Conservation (phyloP, 2,113 vertebrate genomes). For the Scomber japonicus region DNA sequence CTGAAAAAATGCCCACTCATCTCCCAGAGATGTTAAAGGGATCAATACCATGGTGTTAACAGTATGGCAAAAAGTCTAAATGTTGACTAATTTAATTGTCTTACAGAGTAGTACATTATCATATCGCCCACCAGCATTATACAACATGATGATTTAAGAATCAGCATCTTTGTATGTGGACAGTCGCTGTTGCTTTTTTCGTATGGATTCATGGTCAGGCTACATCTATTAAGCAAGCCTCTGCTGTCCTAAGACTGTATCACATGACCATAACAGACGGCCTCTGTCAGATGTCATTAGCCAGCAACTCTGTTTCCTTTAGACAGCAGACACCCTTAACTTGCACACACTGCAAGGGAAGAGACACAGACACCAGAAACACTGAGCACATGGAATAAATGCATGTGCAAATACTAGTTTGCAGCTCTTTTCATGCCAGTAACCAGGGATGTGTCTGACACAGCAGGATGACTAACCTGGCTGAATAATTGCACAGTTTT, state of each 20-base stretch:
- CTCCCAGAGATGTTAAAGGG: constrained; percentile 8
- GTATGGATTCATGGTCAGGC: constrained; percentile 50
- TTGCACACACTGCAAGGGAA: constrained; percentile 38
- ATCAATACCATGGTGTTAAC: not conserved
- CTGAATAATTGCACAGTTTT: not conserved
- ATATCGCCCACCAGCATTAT: not conserved
- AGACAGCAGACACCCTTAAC: constrained; percentile 68
- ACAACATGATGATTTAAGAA: constrained; percentile 26
- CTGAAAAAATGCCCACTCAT: not conserved
- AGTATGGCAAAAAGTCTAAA: not conserved
- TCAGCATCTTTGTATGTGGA: not conserved
- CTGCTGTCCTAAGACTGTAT: constrained; percentile 62
- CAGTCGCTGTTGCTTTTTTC: constrained; percentile 28
- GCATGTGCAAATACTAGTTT: constrained; percentile 12
- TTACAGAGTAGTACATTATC: not conserved
- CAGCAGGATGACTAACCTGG: not conserved
- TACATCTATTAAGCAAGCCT: constrained; percentile 61
- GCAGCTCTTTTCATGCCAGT: constrained; percentile 36
- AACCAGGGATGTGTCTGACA: not conserved
- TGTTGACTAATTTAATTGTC: not conserved
- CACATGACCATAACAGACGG: constrained; percentile 82
- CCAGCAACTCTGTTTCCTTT: constrained; percentile 75
- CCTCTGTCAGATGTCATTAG: constrained; percentile 83
- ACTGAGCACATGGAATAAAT: constrained; percentile 34
- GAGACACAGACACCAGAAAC: constrained; percentile 39